Base-by-base conservation (phyloP, 2,113 vertebrate genomes). In the Trematocara marginatum region DNA sequence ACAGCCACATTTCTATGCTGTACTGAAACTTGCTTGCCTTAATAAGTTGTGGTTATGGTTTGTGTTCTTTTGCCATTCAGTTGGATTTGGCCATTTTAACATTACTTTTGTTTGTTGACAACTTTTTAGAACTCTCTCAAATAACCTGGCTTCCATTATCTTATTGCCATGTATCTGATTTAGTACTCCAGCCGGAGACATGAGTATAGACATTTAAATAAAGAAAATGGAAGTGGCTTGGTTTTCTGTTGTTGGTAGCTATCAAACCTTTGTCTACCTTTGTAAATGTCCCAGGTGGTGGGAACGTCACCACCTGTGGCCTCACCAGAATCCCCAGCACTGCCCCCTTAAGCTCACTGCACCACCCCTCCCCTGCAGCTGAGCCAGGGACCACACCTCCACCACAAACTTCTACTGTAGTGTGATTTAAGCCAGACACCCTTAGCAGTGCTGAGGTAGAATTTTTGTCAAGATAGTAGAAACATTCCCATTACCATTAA, bases 381-480 rank as follows among this genome's bases (percentile, higher is more conserved):
- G 16, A 61, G 31, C 9, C 57, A 61, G 16, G 2, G 16, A 35
- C 9, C 57, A 61, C 16, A 61, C 31, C 16, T 35, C 16, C 57
- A 35, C 31, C 57, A 35, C 57, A 61, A 61, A 61, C 57, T 57
- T 85, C 16, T 49, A 71, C 82, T 80, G 38, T 4, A 16, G 34
- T 49, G 18, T 80, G n/a, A 16, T 74, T 80, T 23, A 31, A 56
- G 40, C 35, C 31, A 49, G 7, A 79, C 9, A 83, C 61, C 85
- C 61, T 81, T 23, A 38, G 26, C 71, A 82, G 42, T 79, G 78
- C 31, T 53, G 57, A 26, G 81, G 15, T 31, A 76, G 49, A 56
- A 49, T 83, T 82, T 81, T 61, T 66, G 79, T 84, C 49, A 78
- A 78, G 81, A 85, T 49, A 11, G 56, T 56, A 83, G 66, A 74